These are phyloP conservation scores for Himalopsyche tibetana DNA, from an alignment of 2,888 invertebrate genomes.

Conservation along the genomic window DNA sequence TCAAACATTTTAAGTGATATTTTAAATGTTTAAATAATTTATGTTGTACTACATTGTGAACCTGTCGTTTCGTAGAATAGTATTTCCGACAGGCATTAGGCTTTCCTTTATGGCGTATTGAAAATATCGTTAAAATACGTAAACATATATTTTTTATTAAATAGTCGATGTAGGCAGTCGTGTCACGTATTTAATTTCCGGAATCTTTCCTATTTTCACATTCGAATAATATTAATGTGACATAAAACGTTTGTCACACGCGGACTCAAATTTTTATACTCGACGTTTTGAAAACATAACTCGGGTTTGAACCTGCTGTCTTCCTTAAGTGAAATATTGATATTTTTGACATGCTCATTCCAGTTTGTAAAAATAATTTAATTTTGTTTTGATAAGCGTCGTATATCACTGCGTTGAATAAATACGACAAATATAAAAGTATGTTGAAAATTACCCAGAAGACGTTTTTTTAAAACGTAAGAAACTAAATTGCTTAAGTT, in stretches of 20 bases:
- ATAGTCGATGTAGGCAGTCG: conserved; percentile 6
- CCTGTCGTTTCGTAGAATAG: conserved; percentile 7
- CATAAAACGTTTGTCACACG: not conserved
- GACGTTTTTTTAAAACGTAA: too few relatives aligned
- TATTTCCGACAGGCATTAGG: conserved; percentile 20
- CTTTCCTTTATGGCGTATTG: conserved; percentile 20
- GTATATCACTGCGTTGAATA: too few relatives aligned
- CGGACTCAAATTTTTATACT: not conserved
- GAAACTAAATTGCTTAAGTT: too few relatives aligned
- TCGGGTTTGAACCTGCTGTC: not conserved
- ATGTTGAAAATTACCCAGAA: too few relatives aligned
- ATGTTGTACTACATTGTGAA: not conserved
- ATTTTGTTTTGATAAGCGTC: too few relatives aligned
- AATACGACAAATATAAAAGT: too few relatives aligned
- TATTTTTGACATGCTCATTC: too few relatives aligned
- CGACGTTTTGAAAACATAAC: not conserved
- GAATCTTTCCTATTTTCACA: conserved; percentile 20
- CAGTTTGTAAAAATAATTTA: too few relatives aligned
- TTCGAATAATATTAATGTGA: conserved; percentile 31
- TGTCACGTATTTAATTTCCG: conserved; percentile 30
- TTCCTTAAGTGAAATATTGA: too few relatives aligned
- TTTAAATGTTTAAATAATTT: not conserved
- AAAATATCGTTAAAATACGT: conserved; percentile 18
- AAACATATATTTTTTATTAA: not conserved
- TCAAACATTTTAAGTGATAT: not conserved